phyloP scores from a whole-genome alignment of 2,113 vertebrate species.

The Geococcyx californianus region DNA sequence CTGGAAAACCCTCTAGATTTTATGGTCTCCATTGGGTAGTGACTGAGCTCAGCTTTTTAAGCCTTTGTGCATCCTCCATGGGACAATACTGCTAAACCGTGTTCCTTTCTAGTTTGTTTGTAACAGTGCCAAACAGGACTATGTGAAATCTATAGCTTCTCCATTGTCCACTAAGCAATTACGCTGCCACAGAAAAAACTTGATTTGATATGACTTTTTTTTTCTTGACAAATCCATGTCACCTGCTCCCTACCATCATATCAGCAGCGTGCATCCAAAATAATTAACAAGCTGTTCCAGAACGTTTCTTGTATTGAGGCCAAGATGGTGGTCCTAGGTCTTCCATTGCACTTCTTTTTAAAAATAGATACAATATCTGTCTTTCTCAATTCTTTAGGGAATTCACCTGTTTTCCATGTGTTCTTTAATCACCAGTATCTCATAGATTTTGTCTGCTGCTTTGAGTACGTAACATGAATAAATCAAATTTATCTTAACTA shows the following conservation, averaged over 20 bases:
- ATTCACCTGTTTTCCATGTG: neutral
- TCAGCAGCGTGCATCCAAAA: neutral
- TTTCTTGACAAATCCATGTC: conserved; percentile 43
- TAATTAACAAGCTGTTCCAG: conserved; percentile 56
- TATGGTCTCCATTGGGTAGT: neutral
- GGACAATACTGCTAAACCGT: neutral
- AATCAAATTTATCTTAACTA: neutral
- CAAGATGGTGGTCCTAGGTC: neutral
- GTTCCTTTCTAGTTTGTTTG: neutral
- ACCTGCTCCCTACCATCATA: conserved; percentile 29
- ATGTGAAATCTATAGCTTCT: conserved; percentile 24
- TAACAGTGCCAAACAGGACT: conserved; percentile 40
- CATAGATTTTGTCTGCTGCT: neutral
- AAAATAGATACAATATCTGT: neutral
- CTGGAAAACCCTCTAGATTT: neutral
- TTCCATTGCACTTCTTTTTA: neutral
- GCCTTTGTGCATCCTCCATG: neutral
- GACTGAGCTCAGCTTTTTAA: neutral
- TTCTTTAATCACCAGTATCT: neutral
- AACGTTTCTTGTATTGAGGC: conserved; percentile 9
- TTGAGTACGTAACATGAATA: neutral
- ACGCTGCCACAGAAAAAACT: conserved; percentile 4
- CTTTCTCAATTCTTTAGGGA: neutral
- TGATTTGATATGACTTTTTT: conserved; percentile 46
- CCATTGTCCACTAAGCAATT: conserved; percentile 48